These are phyloP conservation scores for Nephrotoma flavescens DNA, from an alignment of 2,888 invertebrate genomes.

Conservation along the genomic window DNA sequence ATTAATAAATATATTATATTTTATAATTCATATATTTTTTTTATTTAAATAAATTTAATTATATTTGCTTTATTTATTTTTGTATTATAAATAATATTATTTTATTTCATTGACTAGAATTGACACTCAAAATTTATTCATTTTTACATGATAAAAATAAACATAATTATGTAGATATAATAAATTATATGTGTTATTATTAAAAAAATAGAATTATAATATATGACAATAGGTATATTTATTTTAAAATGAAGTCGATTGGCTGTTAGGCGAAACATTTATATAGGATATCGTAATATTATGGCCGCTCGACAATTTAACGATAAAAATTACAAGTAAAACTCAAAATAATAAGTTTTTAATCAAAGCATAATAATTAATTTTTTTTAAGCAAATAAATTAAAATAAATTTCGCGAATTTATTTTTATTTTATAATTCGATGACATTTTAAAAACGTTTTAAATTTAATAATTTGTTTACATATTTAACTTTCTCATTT, in stretches of 20 bases:
- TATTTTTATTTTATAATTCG: constrained; percentile 6
- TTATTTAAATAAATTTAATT: background rate
- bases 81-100: background rate
- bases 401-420: constrained; percentile 8
- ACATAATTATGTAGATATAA: background rate
- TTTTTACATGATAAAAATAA: background rate
- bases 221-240: background rate
- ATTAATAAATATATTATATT: background rate
- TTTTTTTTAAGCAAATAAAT: constrained; percentile 8
- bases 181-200: background rate
- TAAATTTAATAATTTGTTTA: background rate
- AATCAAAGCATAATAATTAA: constrained; percentile 2
- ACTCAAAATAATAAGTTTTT: background rate
- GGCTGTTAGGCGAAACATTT: background rate
- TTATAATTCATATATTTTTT: background rate
- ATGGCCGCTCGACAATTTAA: background rate
- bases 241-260: background rate
- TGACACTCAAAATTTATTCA: constrained; percentile 6
- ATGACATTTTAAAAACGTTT: constrained; percentile 6
- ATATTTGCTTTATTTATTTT: background rate
- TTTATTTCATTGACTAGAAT: constrained; percentile 8
- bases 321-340: background rate
- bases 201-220: background rate
- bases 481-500: background rate
- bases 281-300: background rate